These are phyloP conservation scores for Pantherophis vulpinus DNA, from an alignment of 2,797 vertebrate genomes.

Conservation along the genomic window DNA sequence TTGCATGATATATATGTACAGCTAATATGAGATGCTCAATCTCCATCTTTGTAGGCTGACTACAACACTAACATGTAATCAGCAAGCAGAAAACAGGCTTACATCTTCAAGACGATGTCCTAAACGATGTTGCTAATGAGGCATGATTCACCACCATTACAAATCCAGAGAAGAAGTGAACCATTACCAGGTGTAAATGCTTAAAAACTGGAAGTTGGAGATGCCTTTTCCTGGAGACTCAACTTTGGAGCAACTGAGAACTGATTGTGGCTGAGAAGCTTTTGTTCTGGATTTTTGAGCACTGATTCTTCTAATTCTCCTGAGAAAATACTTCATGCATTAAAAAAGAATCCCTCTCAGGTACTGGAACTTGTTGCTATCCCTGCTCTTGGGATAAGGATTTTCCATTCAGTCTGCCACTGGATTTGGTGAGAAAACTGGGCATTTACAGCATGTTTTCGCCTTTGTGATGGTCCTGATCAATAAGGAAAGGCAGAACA, in stretches of 20 bases:
- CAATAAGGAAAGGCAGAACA: not conserved
- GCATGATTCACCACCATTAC: not conserved
- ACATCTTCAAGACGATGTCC: not conserved
- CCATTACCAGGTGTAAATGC: not conserved
- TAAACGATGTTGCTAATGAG: not conserved
- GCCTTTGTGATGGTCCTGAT: not conserved
- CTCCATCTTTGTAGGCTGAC: not conserved
- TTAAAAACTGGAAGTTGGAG: not conserved
- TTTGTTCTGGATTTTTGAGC: not conserved
- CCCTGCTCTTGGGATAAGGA: not conserved
- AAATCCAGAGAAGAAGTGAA: not conserved
- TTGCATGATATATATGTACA: too few relatives aligned
- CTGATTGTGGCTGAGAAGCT: not conserved
- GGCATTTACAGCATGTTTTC: not conserved
- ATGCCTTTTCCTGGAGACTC: not conserved
- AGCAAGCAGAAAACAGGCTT: not conserved
- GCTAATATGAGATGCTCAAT: not conserved
- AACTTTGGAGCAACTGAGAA: not conserved
- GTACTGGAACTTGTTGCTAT: not conserved
- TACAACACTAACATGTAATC: conserved; percentile 52
- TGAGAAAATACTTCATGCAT: not conserved
- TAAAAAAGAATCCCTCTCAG: not conserved
- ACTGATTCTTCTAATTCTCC: not conserved
- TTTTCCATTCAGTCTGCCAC: not conserved
- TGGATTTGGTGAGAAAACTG: not conserved